These are phyloP conservation scores for Eospalax fontanierii DNA, from an alignment of 2,797 vertebrate genomes.

Conservation along the genomic window DNA sequence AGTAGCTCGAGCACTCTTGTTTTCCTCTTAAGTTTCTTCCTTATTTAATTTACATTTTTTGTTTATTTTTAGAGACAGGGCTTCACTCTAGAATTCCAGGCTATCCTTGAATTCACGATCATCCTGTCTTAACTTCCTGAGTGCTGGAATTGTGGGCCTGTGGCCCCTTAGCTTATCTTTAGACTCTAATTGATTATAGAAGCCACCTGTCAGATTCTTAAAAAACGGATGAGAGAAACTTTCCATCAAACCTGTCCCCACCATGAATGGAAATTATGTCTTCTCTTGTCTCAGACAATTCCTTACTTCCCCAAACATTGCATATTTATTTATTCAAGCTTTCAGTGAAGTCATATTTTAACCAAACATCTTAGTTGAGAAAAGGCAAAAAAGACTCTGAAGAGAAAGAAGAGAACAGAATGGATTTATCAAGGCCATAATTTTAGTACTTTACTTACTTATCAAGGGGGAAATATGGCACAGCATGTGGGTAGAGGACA, in stretches of 20 bases:
- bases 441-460: not conserved
- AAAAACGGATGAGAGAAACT: not conserved
- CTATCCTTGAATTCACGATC: too few species aligned
- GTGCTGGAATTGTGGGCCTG: not conserved
- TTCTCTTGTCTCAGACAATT: not conserved
- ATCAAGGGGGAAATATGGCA: not conserved
- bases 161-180: not conserved
- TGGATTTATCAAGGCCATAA: not conserved
- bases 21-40: not conserved
- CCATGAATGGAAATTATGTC: not conserved
- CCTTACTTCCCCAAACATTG: not conserved
- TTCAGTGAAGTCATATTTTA: not conserved
- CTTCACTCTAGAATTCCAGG: too few species aligned
- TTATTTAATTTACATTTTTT: not conserved
- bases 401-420: not conserved
- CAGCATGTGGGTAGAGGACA: not conserved
- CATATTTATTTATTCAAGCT: not conserved
- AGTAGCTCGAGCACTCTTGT: not conserved
- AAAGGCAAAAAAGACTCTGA: not conserved
- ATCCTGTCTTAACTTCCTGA: not conserved
- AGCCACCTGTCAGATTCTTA: not conserved
- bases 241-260: not conserved
- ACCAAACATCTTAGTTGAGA: constrained; percentile 9
- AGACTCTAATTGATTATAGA: not conserved
- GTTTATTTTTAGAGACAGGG: not conserved